Evolutionary conservation across 2,797 vertebrate species (phyloP).

Genomic region (Crenuchus spilurus): DNA sequence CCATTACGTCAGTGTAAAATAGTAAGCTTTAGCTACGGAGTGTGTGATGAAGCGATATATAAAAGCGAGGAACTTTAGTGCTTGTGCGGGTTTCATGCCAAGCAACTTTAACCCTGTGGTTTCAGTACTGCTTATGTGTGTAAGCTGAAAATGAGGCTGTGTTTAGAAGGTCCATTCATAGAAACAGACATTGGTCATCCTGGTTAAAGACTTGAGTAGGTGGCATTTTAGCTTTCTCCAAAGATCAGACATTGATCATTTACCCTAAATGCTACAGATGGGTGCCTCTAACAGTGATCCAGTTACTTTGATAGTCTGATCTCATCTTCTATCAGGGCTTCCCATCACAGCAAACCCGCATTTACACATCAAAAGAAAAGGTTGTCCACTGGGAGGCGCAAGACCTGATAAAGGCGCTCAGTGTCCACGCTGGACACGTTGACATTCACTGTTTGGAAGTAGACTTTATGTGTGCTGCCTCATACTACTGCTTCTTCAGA

Average conservation of each 20-base stretch:
- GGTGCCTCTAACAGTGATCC: not conserved
- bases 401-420: not conserved
- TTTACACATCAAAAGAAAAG: constrained; percentile 8
- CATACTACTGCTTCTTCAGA: too few species aligned
- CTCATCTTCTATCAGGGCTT: constrained; percentile 16
- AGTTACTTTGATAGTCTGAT: constrained; percentile 3
- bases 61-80: not conserved
- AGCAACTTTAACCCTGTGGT: not conserved
- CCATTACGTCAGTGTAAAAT: constrained; percentile 58
- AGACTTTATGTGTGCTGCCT: not conserved
- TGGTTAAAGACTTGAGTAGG: not conserved
- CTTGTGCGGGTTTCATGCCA: not conserved
- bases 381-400: constrained; percentile 36
- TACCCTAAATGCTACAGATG: not conserved
- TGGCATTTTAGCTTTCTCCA: not conserved
- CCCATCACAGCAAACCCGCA: constrained; percentile 19
- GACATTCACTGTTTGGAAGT: not conserved
- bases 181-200: constrained; percentile 10
- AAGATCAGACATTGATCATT: not conserved
- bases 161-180: constrained; percentile 28
- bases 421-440: constrained; percentile 41
- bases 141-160: constrained; percentile 1
- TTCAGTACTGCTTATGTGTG: not conserved
- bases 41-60: constrained; percentile 8
- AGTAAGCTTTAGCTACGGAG: constrained; percentile 34